Evolutionary conservation across 64 coral and sea anemone genomes (phyloP).

Genomic region (Porites lutea): DNA sequence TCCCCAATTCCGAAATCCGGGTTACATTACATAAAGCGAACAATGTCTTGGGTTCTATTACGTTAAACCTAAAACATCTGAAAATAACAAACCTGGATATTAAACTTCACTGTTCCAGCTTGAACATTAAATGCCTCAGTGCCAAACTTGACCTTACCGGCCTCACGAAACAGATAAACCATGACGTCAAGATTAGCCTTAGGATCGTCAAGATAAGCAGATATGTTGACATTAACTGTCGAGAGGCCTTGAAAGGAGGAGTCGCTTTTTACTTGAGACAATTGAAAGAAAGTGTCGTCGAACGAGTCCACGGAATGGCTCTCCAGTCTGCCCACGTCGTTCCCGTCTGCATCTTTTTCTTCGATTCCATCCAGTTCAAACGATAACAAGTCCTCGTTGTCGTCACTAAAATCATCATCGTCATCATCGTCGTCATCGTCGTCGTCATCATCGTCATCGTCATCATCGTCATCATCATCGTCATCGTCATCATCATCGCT

Average conservation of each 20-base stretch:
- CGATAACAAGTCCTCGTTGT: slow-evolving; percentile 29
- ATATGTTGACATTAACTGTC: not conserved
- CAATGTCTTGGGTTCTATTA: too few species aligned
- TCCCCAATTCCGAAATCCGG: too few species aligned
- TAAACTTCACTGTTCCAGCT: slow-evolving; percentile 37
- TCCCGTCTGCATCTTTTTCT: slow-evolving; percentile 28
- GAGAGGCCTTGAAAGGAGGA: not conserved
- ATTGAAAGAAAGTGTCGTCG: not conserved
- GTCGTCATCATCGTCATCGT: not conserved
- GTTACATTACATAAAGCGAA: too few species aligned
- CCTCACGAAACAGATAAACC: slow-evolving; percentile 23
- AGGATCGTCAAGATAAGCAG: not conserved
- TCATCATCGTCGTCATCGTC: slow-evolving; percentile 15
- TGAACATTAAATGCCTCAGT: slow-evolving; percentile 20
- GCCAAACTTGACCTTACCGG: not conserved
- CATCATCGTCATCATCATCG: not conserved
- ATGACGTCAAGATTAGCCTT: slow-evolving; percentile 9
- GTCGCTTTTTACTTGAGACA: not conserved
- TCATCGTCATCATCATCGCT: not conserved
- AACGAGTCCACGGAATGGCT: slow-evolving; percentile 23
- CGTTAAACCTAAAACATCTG: too few species aligned
- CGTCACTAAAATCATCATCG: slow-evolving; percentile 31
- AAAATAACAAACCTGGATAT: slow-evolving; percentile 15
- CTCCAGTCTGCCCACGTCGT: not conserved
- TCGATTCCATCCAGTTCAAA: slow-evolving; percentile 25